Conservation (phyloP, 2,797 vertebrate species). For the Enteromius radiatus region DNA sequence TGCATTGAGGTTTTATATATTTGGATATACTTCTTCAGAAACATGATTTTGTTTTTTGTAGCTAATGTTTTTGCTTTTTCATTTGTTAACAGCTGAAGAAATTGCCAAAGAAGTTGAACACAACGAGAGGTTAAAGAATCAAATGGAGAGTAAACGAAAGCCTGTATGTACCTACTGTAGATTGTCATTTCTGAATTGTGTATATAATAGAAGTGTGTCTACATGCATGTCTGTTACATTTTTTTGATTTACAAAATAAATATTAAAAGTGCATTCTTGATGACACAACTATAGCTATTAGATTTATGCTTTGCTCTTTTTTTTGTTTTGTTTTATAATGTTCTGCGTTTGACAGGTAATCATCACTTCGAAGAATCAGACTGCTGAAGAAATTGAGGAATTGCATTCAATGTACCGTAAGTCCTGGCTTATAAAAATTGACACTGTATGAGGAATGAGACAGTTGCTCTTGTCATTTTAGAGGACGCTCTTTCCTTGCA, state of each 20-base stretch:
- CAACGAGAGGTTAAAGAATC: constrained; percentile 85
- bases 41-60: neutral
- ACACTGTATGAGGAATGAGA: constrained; percentile 13
- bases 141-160: constrained; percentile 78
- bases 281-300: neutral
- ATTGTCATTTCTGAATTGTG: neutral
- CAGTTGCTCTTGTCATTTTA: neutral
- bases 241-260: neutral
- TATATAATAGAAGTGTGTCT: neutral
- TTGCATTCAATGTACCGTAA: constrained; percentile 90
- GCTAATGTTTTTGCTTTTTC: neutral
- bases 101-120: constrained; percentile 89
- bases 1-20: neutral
- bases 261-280: neutral
- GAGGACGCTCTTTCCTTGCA: neutral
- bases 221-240: neutral
- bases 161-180: constrained; percentile 75
- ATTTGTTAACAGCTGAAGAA: constrained; percentile 81
- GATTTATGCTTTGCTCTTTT: neutral
- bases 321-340: constrained; percentile 15
- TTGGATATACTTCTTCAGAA: neutral
- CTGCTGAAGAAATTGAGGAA: constrained; percentile 89
- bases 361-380: constrained; percentile 88
- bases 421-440: constrained; percentile 66
- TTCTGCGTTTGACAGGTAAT: constrained; percentile 75